Evolutionary conservation across 2,797 vertebrate genomes (phyloP), one percentile per base, ranked within the genome.

Genomic region (Spea hammondii): DNA sequence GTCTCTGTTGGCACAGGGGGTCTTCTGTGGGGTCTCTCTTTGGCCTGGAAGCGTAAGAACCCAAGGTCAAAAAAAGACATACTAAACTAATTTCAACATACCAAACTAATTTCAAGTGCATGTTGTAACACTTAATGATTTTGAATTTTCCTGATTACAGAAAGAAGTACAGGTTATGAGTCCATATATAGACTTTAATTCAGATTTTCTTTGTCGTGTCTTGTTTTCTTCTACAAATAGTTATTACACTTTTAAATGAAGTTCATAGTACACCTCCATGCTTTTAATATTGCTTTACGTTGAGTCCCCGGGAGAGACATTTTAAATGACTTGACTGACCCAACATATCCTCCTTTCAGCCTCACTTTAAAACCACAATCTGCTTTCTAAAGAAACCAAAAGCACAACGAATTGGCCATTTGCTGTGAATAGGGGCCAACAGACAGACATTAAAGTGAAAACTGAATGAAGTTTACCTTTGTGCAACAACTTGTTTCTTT

Each of bases 371-470:
- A 62, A 62, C 59, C 64, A 8, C 59, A 17, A 12, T 14, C 59
- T 62, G 59, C 14, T 62, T 12, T 17, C 14, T 62, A 62, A 62
- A 62, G 59, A 4, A 14, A 17, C 59, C 14, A 6, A 17, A 17
- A 32, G 59, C n/a, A 32, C 59, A 4, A 46, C 49, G 12, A 48
- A 49, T 49, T 6, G 46, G 65, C 10, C 47, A n/a, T 49, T 48
- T 67, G 11, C 45, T 48, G 65, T 67, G 65, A 67, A 48, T 67
- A n/a, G 65, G 47, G 65, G 65, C 65, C 47, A 67, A 67, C 49
- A 67, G 46, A 67, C 46, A 67, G 65, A 67, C 65, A 67, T 46
- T 67, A 48, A 67, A 67, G 65, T 67, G 47, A 14, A 67, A 47
- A 67, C 65, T 48, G 46, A 67, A 67, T 49, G 12, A 14, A 49